Evolutionary conservation across 2,113 vertebrate species (phyloP).

Genomic region (Alethe castanea): DNA sequence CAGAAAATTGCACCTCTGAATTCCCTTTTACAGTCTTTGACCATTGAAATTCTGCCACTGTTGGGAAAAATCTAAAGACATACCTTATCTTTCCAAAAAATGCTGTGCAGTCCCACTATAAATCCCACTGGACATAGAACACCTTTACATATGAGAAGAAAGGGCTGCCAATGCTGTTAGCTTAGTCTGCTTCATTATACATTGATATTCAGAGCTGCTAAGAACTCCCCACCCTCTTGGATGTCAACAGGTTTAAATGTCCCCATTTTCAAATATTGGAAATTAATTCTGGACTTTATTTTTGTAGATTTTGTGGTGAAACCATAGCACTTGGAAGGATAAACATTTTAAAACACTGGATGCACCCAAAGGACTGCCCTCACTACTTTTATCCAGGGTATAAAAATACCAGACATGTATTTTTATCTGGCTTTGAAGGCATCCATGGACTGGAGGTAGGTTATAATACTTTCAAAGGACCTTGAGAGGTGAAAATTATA

Average conservation of each 20-base stretch:
- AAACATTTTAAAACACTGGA: not conserved
- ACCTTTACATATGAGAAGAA: not conserved
- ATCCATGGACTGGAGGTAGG: not conserved
- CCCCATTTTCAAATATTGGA: not conserved
- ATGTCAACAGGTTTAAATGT: not conserved
- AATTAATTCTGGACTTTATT: not conserved
- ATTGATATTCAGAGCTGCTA: not conserved
- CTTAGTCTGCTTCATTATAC: not conserved
- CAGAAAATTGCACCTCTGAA: not conserved
- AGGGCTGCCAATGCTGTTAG: not conserved
- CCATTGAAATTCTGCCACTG: not conserved
- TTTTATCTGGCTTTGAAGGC: constrained; percentile 48
- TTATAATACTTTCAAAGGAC: constrained; percentile 11
- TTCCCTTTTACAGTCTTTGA: not conserved
- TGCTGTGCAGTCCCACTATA: not conserved
- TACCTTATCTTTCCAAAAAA: constrained; percentile 6
- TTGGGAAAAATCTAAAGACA: not conserved
- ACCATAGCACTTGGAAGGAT: not conserved
- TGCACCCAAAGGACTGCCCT: not conserved
- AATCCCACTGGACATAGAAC: not conserved
- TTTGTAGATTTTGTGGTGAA: not conserved
- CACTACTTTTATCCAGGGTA: constrained; percentile 54
- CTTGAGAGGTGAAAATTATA: constrained; percentile 46
- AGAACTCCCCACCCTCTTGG: not conserved
- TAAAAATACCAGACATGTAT: constrained; percentile 49